A percentile compares a stretch with the other conserved stretches of the same genome.
These are phyloP conservation scores for Neomicropteryx cornuta DNA, from an alignment of 1,140 invertebrate genomes.

Conservation along the genomic window DNA sequence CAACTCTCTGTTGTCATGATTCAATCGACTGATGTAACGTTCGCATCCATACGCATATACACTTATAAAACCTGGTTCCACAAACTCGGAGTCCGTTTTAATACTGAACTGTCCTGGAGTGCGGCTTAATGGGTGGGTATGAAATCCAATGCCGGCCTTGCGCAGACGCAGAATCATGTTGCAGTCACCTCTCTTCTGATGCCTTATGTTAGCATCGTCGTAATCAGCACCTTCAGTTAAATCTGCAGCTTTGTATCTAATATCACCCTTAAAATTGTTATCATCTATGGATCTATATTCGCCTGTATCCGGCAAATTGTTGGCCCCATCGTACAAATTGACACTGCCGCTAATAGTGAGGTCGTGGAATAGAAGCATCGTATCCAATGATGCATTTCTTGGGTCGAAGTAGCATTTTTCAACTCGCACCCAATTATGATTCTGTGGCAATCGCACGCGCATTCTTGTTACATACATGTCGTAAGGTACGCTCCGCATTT, in stretches of 20 bases:
- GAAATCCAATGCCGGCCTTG: slow-evolving; percentile 64
- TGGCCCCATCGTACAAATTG: slow-evolving; percentile 42
- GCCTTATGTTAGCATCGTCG: slow-evolving; percentile 19
- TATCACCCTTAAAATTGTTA: slow-evolving; percentile 17
- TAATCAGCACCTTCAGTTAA: slow-evolving; percentile 31
- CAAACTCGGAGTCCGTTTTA: slow-evolving; percentile 68
- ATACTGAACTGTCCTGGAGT: slow-evolving; percentile 56
- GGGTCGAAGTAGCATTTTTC: slow-evolving; percentile 66
- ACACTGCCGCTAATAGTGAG: slow-evolving; percentile 65
- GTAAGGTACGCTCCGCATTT: slow-evolving; percentile 43
- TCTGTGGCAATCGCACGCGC: slow-evolving; percentile 47
- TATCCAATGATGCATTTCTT: slow-evolving; percentile 58
- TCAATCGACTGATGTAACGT: slow-evolving; percentile 26
- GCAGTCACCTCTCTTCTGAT: slow-evolving; percentile 42
- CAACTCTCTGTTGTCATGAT: slow-evolving; percentile 24
- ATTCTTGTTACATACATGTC: slow-evolving; percentile 55
- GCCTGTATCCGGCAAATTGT: slow-evolving; percentile 20
- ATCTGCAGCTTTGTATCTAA: slow-evolving; percentile 22
- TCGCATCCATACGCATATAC: slow-evolving; percentile 74
- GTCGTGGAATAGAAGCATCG: slow-evolving; percentile 64
- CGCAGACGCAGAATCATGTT: slow-evolving; percentile 67
- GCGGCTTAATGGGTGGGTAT: slow-evolving; percentile 36
- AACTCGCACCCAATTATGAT: slow-evolving; percentile 52
- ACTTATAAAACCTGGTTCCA: slow-evolving; percentile 70
- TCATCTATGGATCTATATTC: slow-evolving; percentile 12